A percentile compares a stretch with the other conserved stretches of the same genome.
Conservation (phyloP, 2,888 invertebrate species). For the Lepidochitona cinerea region DNA sequence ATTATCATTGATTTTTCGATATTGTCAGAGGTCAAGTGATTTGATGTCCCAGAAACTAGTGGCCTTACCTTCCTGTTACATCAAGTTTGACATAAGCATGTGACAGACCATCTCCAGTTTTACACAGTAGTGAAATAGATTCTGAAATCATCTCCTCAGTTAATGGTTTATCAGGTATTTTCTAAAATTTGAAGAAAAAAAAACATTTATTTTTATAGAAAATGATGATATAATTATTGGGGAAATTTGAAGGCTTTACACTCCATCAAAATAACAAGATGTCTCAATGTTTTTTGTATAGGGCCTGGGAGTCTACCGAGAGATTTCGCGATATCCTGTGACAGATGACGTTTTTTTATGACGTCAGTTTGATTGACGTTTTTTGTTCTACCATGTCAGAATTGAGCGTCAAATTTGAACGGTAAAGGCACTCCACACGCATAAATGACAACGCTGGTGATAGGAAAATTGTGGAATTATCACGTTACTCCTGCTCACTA, state of each 20-base stretch:
- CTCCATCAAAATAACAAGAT: background rate
- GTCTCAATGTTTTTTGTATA: background rate
- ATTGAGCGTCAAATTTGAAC: too few relatives aligned
- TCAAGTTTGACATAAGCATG: conserved; percentile 69
- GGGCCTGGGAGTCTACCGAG: too few relatives aligned
- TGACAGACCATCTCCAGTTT: conserved; percentile 69
- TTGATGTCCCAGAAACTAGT: background rate
- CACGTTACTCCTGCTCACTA: too few relatives aligned
- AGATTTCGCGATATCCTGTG: too few relatives aligned
- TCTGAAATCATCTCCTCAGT: conserved; percentile 49
- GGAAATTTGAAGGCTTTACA: background rate
- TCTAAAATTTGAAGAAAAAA: background rate
- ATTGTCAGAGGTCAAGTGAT: too few relatives aligned
- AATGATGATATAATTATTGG: background rate
- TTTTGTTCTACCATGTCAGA: background rate
- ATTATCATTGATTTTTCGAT: too few relatives aligned
- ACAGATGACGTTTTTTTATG: too few relatives aligned
- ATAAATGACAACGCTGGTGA: background rate
- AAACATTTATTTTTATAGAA: background rate
- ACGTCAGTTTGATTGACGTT: background rate
- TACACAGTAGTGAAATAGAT: conserved; percentile 66
- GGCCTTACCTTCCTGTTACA: conserved; percentile 61
- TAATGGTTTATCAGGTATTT: conserved; percentile 57
- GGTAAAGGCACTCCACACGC: background rate
- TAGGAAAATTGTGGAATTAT: too few relatives aligned